A percentile compares a stretch with the other conserved stretches of the same genome.
Conservation (phyloP, 2,888 invertebrate genomes). For the Rambutsinella grinnellia region DNA sequence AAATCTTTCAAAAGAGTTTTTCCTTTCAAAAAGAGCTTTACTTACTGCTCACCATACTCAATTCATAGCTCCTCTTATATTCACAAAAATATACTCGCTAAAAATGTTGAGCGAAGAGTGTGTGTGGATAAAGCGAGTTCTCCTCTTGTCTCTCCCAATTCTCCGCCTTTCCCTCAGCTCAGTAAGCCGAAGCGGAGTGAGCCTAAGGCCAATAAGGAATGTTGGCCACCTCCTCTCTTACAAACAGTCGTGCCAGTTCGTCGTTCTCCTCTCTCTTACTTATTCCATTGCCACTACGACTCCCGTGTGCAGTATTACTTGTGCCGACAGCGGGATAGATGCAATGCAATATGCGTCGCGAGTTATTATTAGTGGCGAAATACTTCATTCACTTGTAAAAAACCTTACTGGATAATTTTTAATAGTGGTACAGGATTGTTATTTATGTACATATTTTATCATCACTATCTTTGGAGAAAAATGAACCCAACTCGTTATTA, state of each 20-base stretch:
- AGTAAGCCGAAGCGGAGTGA: constrained; percentile 48
- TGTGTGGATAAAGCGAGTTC: not conserved
- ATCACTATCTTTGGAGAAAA: not conserved
- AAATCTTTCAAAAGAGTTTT: too few species aligned
- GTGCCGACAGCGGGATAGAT: constrained; percentile 5
- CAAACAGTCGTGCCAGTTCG: not conserved
- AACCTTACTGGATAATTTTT: not conserved
- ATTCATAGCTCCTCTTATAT: not conserved
- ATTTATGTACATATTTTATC: constrained; percentile 9
- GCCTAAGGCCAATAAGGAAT: constrained; percentile 56
- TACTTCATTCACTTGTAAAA: not conserved
- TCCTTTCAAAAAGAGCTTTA: too few species aligned
- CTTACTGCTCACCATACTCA: not conserved
- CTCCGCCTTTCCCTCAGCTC: constrained; percentile 47
- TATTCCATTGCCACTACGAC: not conserved
- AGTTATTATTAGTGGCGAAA: not conserved
- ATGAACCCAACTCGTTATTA: not conserved
- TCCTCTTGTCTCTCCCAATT: constrained; percentile 22
- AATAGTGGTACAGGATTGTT: not conserved
- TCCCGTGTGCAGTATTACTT: not conserved
- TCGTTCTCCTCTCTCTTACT: not conserved
- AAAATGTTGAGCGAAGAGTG: not conserved
- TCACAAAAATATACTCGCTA: not conserved
- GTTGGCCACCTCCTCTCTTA: constrained; percentile 54
- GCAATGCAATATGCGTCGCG: not conserved